Percentiles rank a stretch among this genome's conserved stretches.
Conservation (phyloP, 2,888 invertebrate genomes). For the Drosophila maculinotata region DNA sequence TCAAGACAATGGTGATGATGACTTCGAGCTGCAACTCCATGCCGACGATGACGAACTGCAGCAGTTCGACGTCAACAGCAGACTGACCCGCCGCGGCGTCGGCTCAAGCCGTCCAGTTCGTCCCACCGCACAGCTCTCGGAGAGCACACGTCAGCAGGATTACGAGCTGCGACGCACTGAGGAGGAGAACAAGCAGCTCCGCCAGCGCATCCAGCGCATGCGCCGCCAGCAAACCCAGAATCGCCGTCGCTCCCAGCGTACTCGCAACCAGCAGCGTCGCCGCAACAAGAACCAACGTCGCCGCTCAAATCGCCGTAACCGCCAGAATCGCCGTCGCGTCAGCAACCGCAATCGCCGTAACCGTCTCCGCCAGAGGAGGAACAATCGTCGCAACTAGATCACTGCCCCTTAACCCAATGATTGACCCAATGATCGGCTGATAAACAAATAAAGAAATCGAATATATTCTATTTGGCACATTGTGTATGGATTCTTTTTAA, state of each 20-base stretch:
- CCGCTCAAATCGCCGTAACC: constrained; percentile 25
- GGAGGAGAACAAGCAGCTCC: constrained; percentile 51
- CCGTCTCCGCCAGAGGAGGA: constrained; percentile 17
- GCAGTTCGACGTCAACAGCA: neutral
- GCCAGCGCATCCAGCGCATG: constrained; percentile 16
- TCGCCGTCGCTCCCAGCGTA: constrained; percentile 5
- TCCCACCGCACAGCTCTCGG: neutral
- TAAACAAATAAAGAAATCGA: constrained; percentile 33
- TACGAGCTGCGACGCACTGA: constrained; percentile 57
- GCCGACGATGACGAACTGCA: constrained; percentile 11
- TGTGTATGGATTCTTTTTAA: too few species aligned
- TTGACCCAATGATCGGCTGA: constrained; percentile 1
- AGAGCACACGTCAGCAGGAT: constrained; percentile 25
- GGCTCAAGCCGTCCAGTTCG: constrained; percentile 8
- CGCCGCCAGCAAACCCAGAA: constrained; percentile 1
- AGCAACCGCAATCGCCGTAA: constrained; percentile 7
- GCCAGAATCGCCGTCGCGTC: constrained; percentile 17
- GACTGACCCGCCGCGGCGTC: constrained; percentile 1
- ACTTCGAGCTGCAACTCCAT: neutral
- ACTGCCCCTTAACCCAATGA: neutral
- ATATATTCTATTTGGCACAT: too few species aligned
- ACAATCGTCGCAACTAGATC: constrained; percentile 23
- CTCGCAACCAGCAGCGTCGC: constrained; percentile 1
- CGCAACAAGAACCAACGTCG: constrained; percentile 13
- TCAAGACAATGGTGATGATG: constrained; percentile 17